phyloP scores from a whole-genome alignment of 2,113 vertebrate genomes.

The Saguinus imperator region DNA sequence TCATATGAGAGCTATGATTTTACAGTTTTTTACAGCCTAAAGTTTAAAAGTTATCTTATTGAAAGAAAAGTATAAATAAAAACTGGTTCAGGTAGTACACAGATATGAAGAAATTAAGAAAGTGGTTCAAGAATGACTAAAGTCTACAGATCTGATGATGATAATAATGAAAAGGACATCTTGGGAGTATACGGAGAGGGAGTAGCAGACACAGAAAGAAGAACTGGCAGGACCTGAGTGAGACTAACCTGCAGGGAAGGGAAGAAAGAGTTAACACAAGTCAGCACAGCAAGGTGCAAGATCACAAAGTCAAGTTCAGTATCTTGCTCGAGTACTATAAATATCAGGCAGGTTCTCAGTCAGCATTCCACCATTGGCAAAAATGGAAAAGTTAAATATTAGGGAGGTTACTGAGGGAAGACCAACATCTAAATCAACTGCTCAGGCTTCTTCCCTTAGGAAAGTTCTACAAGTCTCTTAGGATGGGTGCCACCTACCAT shows the following conservation, averaged over 20 bases:
- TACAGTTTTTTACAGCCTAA: slow-evolving; percentile 16
- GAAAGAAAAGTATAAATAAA: slow-evolving; percentile 22
- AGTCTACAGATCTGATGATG: not conserved
- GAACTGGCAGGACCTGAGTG: not conserved
- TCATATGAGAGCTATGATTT: not conserved
- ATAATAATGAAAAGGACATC: not conserved
- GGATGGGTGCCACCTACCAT: not conserved
- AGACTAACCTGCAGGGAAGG: not conserved
- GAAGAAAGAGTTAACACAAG: not conserved
- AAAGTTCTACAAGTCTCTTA: slow-evolving; percentile 48
- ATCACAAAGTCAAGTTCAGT: not conserved
- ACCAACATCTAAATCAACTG: not conserved
- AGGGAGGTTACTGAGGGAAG: not conserved
- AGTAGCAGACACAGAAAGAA: not conserved
- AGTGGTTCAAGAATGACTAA: not conserved
- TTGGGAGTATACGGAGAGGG: no score
- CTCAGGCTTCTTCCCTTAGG: not conserved
- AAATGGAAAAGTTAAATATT: slow-evolving; percentile 64
- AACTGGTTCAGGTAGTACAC: not conserved
- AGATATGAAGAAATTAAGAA: not conserved
- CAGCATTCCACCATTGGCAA: not conserved
- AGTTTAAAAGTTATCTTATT: not conserved
- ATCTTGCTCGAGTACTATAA: not conserved
- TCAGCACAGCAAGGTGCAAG: not conserved
- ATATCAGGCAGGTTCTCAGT: not conserved